Evolutionary conservation across 2,113 vertebrate species (phyloP).

Genomic region (Megalops atlanticus): DNA sequence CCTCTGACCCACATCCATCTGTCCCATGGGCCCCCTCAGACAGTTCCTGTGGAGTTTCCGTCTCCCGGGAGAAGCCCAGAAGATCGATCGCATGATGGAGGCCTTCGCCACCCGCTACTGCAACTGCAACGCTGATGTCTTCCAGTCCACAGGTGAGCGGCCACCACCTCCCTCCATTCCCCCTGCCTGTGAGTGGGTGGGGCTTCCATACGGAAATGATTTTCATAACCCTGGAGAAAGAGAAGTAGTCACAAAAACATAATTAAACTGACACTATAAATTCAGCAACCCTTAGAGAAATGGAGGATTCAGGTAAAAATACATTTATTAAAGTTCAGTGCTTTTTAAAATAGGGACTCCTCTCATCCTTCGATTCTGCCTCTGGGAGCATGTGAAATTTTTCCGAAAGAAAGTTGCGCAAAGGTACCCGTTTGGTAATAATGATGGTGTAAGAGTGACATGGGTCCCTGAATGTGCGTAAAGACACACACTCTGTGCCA

Average conservation of each 20-base stretch:
- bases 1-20: not conserved
- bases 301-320: too few species aligned
- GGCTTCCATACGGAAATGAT: too few species aligned
- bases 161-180: not conserved
- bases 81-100: conserved; percentile 98
- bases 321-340: not conserved
- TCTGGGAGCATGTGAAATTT: not conserved
- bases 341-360: not conserved
- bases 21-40: conserved; percentile 57
- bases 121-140: conserved; percentile 83
- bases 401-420: not conserved
- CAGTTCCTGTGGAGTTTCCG: conserved; percentile 96
- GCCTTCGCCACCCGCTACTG: conserved; percentile 90
- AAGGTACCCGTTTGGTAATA: not conserved
- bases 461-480: not conserved
- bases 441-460: not conserved
- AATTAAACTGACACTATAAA: too few species aligned
- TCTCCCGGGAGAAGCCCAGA: conserved; percentile 93
- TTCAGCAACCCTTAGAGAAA: too few species aligned
- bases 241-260: too few species aligned
- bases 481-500: not conserved
- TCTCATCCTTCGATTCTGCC: not conserved
- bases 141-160: conserved; percentile 88
- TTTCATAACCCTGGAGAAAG: too few species aligned
- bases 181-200: not conserved